Evolutionary conservation across 2,113 vertebrate species (phyloP).

Genomic region (Ivindomyrus marchei): DNA sequence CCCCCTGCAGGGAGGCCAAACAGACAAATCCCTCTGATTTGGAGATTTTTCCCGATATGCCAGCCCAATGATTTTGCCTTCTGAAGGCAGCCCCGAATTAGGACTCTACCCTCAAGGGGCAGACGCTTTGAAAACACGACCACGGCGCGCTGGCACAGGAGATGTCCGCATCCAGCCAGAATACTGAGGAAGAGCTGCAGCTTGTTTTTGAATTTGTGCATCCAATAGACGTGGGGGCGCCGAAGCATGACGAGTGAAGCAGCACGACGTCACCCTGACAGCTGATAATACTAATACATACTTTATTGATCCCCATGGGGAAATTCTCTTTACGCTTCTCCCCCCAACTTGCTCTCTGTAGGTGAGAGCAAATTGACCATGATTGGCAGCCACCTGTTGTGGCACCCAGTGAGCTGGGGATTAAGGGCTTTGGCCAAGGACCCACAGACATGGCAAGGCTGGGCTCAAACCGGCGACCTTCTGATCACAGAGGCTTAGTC

Average conservation of each 20-base stretch:
- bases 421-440: no score
- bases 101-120: background rate
- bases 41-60: constrained; percentile 1
- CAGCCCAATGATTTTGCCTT: constrained; percentile 21
- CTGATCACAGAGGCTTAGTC: no score
- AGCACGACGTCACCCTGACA: background rate
- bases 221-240: background rate
- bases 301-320: no score
- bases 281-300: background rate
- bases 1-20: constrained; percentile 13
- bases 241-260: background rate
- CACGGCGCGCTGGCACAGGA: background rate
- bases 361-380: no score
- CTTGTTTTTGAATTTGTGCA: background rate
- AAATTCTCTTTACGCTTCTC: no score
- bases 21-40: constrained; percentile 17
- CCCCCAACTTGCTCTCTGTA: no score
- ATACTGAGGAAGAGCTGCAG: no score
- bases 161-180: background rate
- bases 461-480: no score
- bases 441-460: no score
- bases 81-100: constrained; percentile 4
- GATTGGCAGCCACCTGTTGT: no score
- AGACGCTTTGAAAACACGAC: background rate
- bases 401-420: no score